Conservation (phyloP, 1,140 invertebrate genomes). For the Aphis gossypii region DNA sequence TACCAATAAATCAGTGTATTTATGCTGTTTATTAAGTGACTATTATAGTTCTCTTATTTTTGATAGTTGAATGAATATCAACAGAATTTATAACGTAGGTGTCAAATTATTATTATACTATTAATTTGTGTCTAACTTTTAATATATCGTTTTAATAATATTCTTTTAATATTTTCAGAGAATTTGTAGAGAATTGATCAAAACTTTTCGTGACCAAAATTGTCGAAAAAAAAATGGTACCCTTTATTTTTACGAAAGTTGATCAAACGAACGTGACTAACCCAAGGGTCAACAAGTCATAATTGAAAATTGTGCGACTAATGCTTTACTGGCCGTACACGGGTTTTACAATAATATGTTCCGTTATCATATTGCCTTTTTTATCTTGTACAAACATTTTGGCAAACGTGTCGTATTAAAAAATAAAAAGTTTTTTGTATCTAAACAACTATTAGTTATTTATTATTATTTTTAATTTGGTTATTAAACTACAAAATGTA, state of each 20-base stretch:
- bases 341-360: constrained; percentile 10
- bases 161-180: neutral
- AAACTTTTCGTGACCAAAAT: neutral
- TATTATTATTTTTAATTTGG: neutral
- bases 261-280: constrained; percentile 1
- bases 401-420: neutral
- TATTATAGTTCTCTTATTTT: neutral
- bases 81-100: neutral
- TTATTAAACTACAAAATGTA: neutral
- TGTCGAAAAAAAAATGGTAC: neutral
- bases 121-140: neutral
- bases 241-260: neutral
- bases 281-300: constrained; percentile 7
- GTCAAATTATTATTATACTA: neutral
- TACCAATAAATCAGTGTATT: neutral
- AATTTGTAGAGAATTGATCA: neutral
- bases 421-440: neutral
- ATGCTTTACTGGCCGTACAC: neutral
- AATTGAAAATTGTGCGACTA: neutral
- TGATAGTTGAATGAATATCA: neutral
- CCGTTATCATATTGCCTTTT: constrained; percentile 4
- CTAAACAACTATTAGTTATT: neutral
- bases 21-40: neutral
- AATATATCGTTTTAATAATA: neutral
- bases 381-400: neutral